Evolutionary conservation across 2,888 invertebrate species (phyloP).

Genomic region (Pyrgus malvae): DNA sequence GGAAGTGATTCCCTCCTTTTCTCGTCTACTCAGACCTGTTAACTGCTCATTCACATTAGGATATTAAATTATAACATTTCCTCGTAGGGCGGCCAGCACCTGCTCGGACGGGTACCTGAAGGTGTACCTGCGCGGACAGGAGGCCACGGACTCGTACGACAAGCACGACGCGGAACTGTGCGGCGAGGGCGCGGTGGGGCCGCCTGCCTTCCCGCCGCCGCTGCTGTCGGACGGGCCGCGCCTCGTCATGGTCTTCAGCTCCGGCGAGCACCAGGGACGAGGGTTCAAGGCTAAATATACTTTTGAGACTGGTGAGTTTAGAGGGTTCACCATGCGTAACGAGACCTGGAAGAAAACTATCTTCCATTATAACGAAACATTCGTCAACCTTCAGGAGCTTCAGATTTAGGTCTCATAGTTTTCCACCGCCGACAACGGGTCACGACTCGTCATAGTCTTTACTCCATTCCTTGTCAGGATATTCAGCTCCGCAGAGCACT

Average conservation of each 20-base stretch:
- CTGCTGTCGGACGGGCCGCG: constrained; percentile 95
- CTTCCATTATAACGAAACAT: no score
- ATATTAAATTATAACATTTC: neutral
- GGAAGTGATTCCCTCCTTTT: no score
- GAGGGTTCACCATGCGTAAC: no score
- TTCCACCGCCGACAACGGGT: no score
- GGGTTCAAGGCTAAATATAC: constrained; percentile 95
- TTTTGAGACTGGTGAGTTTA: constrained; percentile 91
- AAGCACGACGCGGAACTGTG: constrained; percentile 97
- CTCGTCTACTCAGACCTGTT: no score
- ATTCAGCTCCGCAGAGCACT: no score
- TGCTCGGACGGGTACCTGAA: constrained; percentile 96
- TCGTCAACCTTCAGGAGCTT: no score
- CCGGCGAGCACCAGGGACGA: constrained; percentile 93
- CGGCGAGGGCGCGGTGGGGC: constrained; percentile 82
- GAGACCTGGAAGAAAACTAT: no score
- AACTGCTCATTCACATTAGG: neutral
- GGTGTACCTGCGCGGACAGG: constrained; percentile 95
- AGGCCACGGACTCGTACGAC: constrained; percentile 95
- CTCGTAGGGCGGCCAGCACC: constrained; percentile 56
- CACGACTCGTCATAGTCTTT: no score
- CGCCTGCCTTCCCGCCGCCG: constrained; percentile 85
- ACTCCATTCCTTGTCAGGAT: no score
- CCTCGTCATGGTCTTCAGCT: constrained; percentile 96
- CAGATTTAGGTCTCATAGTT: no score